Evolutionary conservation across 2,113 vertebrate genomes (phyloP).

Genomic region (Callocephalon fimbriatum): DNA sequence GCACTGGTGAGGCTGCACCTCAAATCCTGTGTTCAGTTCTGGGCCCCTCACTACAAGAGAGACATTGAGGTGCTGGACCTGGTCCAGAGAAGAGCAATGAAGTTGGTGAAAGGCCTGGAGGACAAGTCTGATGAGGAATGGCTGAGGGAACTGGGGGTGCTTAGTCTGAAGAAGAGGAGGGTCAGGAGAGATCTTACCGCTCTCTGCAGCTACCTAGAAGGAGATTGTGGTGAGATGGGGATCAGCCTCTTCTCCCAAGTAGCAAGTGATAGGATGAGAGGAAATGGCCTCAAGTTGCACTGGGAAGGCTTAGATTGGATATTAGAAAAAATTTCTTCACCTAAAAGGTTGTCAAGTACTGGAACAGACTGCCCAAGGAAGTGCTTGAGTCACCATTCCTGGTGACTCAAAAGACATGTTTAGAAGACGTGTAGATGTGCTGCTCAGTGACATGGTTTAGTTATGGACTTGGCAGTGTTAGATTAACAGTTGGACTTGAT

Average conservation of each 20-base stretch:
- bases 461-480: background rate
- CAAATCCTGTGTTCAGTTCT: background rate
- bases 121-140: background rate
- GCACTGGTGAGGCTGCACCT: background rate
- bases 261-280: background rate
- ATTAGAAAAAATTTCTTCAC: background rate
- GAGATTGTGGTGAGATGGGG: background rate
- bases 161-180: background rate
- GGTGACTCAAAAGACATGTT: background rate
- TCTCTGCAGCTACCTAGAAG: background rate
- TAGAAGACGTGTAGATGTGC: background rate
- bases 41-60: background rate
- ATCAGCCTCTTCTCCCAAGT: background rate
- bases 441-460: background rate
- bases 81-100: background rate
- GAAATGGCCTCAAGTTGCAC: background rate
- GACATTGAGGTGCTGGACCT: background rate
- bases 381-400: background rate
- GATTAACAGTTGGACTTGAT: background rate
- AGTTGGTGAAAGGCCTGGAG: background rate
- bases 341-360: background rate
- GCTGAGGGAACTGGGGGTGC: fast-evolving
- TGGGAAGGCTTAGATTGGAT: background rate
- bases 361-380: background rate
- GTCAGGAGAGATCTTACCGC: fast-evolving